A percentile compares a stretch with the other conserved stretches of the same genome.
Conservation (phyloP, 2,797 vertebrate genomes). For the Telmatherina bonti region DNA sequence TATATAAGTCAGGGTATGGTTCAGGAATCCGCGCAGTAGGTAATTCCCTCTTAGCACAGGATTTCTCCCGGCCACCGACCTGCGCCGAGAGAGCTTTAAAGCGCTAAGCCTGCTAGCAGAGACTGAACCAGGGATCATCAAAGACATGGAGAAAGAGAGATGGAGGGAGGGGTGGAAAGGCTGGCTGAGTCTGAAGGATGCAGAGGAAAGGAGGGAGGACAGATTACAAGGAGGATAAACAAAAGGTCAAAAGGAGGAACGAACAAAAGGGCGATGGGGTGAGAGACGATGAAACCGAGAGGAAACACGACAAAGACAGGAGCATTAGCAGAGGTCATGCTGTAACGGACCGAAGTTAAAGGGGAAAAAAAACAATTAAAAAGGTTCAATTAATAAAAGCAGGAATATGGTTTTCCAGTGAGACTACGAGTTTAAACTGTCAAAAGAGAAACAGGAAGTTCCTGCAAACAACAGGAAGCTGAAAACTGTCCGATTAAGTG, state of each 20-base stretch:
- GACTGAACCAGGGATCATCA: conserved; percentile 74
- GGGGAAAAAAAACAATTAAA: no score
- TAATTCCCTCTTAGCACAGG: conserved; percentile 76
- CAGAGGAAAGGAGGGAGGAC: conserved; percentile 30
- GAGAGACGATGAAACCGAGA: conserved; percentile 2
- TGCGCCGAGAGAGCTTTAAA: conserved; percentile 71
- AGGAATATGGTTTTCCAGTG: background rate
- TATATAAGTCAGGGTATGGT: conserved; percentile 32
- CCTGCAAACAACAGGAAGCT: conserved; percentile 37
- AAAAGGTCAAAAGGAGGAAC: conserved; percentile 60
- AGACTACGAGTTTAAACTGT: conserved; percentile 25
- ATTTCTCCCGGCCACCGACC: conserved; percentile 68
- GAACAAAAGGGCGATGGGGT: conserved; percentile 14
- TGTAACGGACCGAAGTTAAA: background rate
- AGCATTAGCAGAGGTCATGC: background rate
- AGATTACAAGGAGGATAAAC: conserved; percentile 33
- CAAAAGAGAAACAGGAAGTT: conserved; percentile 46
- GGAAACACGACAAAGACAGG: conserved; percentile 3
- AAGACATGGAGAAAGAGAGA: conserved; percentile 50
- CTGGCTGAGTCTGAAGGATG: conserved; percentile 39
- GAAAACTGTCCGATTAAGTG: conserved; percentile 22
- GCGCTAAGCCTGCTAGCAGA: conserved; percentile 71
- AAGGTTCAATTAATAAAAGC: background rate
- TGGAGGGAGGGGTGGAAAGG: conserved; percentile 30
- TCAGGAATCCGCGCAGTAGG: conserved; percentile 47